Evolutionary conservation across 2,797 vertebrate genomes (phyloP), one percentile per base, ranked within the genome.

Genomic region (Alectoris magna): DNA sequence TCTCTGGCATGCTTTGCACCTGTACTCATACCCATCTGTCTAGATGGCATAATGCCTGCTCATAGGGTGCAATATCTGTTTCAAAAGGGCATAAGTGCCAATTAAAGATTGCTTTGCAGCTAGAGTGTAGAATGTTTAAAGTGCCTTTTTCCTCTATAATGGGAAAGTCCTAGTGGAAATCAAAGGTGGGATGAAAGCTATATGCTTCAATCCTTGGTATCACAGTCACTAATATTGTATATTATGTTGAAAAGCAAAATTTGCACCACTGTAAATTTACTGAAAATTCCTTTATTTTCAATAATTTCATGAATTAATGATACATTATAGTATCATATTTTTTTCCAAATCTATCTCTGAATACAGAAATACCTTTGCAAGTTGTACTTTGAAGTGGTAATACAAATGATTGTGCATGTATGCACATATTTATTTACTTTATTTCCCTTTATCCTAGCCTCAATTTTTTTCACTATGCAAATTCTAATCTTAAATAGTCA

Each of bases 1-100:
- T 96, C 76, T 91, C 72, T 93, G 91, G 93, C 92, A 75, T 80
- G 92, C 81, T 94, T 97, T 88, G 87, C 74, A 88, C 96, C 90
- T 85, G 34, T 70, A 80, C 88, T 93, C 90, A 88, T 85, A 85
- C 17, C 97, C 97, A 96, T 97, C 97, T 98, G 97, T 95, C 93
- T 89, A 27, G 55, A 88, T 97, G 97, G 97, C 96, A 78, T 58
- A 43, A 82, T 81, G 96, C 97, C 96, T 86, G 39, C 82, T 95
- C 90, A 38, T 85, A 92, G 96, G 92, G 79, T 94, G 91, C 55
- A 85, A 34, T 91, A 93, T 70, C 84, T 79, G 39, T 94, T 93
- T 78, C 83, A 84, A 63, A 12, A 94, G 78, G 73, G 29, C 44
- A 58, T 56, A 93, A 95, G 51, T 96, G 71, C 82, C 95, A 95